These are phyloP conservation scores for Sitta carolinensis DNA, from an alignment of 2,797 vertebrate species.

Conservation along the genomic window DNA sequence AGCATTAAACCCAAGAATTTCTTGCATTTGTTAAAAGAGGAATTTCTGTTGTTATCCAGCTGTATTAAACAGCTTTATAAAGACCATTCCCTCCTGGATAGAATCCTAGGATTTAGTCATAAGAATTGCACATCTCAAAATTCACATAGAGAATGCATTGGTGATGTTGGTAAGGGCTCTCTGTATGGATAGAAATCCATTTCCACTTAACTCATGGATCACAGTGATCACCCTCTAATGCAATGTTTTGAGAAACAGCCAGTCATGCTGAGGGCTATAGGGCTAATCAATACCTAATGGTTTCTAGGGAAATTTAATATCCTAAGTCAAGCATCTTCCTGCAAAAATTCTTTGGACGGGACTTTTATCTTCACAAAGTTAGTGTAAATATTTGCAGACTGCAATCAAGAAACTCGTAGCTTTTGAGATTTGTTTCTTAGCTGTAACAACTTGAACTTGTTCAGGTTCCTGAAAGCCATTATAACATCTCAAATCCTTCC, in stretches of 20 bases:
- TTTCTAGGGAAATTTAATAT: constrained; percentile 29
- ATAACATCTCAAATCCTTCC: not conserved
- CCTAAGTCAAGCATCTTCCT: not conserved
- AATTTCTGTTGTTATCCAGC: not conserved
- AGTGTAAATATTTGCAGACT: not conserved
- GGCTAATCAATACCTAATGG: not conserved
- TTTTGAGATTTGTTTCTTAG: not conserved
- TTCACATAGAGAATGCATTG: not conserved
- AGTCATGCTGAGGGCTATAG: not conserved
- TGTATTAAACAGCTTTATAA: not conserved
- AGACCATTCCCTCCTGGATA: not conserved
- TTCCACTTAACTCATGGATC: not conserved
- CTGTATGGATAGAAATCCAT: not conserved
- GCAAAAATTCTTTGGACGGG: not conserved
- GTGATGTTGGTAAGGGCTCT: not conserved
- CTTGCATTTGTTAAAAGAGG: not conserved
- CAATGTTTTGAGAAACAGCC: not conserved
- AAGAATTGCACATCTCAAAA: not conserved
- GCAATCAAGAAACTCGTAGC: not conserved
- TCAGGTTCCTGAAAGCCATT: not conserved
- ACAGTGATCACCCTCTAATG: not conserved
- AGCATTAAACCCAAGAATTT: not conserved
- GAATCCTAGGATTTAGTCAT: not conserved
- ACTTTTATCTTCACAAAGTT: not conserved
- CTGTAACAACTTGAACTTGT: not conserved